Percentiles rank a stretch among this genome's conserved stretches.
phyloP scores from a whole-genome alignment of 30 jellyfish, hydroid and myxozoan genomes.

The Rhopilema esculentum region DNA sequence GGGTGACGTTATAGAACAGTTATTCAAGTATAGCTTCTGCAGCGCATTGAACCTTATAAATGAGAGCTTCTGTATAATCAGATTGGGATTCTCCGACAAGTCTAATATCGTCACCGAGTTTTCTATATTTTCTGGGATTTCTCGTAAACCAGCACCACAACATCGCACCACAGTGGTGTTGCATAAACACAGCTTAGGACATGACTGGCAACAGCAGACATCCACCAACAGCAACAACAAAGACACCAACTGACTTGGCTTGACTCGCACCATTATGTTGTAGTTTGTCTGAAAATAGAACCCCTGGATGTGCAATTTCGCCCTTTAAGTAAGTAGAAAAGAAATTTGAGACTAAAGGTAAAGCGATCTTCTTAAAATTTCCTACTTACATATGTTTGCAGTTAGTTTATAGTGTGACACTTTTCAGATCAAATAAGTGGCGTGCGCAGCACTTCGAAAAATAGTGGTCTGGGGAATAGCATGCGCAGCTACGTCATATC shows the following conservation, averaged over 20 bases:
- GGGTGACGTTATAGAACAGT: constrained; percentile 11
- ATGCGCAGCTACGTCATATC: no score
- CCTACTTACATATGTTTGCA: no score
- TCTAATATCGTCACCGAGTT: neutral
- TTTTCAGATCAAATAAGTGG: no score
- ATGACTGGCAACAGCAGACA: neutral
- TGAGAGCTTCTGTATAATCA: constrained; percentile 3
- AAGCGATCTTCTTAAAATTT: no score
- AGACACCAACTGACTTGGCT: neutral
- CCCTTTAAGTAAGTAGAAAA: no score
- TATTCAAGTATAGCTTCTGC: constrained; percentile 2
- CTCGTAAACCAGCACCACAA: constrained; percentile 6
- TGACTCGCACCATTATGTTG: neutral
- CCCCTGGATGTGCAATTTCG: no score
- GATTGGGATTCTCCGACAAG: constrained; percentile 24
- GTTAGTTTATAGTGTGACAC: no score
- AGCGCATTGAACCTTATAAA: constrained; percentile 22
- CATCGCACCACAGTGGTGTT: neutral
- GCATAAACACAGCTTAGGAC: constrained; percentile 15
- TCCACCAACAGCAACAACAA: neutral
- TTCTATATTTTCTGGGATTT: constrained; percentile 30
- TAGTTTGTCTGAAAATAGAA: neutral
- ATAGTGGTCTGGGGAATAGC: no score
- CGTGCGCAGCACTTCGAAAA: no score
- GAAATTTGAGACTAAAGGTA: no score